Base-by-base conservation (phyloP, 2,797 vertebrate genomes). In the Cynopterus sphinx region DNA sequence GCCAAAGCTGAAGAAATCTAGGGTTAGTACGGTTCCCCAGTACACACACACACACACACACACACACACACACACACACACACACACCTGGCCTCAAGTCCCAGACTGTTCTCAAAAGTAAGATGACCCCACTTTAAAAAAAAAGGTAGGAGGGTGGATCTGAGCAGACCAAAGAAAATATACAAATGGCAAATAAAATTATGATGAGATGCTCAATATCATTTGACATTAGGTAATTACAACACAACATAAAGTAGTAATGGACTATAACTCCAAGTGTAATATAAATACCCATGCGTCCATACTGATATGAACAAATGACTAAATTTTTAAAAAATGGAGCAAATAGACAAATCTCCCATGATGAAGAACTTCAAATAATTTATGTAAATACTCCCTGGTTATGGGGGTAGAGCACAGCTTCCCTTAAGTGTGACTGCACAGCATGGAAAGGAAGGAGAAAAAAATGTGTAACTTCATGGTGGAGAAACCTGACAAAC, bases 91-190 rank as follows among this genome's bases (percentile, higher is more conserved):
- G 77, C 57, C 55, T 83, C 59, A 78, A 78, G 51, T 65, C 41
- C 55, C 67, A 67, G 53, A 43, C 9, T 31, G 43, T 51, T 68
- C n/a, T 74, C 63, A 55, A 83, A 79, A 92, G 49, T 9, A 92
- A 33, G 26, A n/a, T 31, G 43, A 71, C 21, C 73, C 53, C 17
- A 19, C 19, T 81, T 95, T 19, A 22, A 13, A 55, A 87, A 94
- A 83, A 9, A 43, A 43, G 11, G 9, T 2, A 43, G 31, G 41
- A 3, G 22, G 46, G 78, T 84, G 63, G 65, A 55, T 75, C 43
- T 63, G 39, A 92, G 63, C 28, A 92, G 87, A 74, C n/a, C n/a
- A 55, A 53, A 71, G 61, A 74, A 79, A 90, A 41, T 21, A 78
- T 5, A 31, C 1, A 51, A 55, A 36, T 7, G 68, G 51, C 24